Conservation (phyloP, 1,140 invertebrate species). For the Uloborus diversus region DNA sequence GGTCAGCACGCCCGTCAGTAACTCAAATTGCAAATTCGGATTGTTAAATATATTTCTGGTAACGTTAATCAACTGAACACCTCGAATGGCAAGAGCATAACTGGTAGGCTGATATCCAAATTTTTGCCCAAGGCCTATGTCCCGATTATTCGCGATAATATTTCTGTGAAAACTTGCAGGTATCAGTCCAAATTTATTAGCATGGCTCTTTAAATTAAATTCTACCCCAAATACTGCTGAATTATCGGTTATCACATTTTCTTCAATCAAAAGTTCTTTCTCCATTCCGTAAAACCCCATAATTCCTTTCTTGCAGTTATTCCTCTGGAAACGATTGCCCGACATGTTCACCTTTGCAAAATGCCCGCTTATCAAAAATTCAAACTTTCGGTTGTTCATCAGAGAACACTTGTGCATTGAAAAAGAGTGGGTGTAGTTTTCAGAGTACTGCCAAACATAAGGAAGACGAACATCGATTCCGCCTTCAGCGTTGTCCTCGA, state of each 20-base stretch:
- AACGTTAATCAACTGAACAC: constrained; percentile 91
- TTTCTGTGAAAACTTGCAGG: constrained; percentile 59
- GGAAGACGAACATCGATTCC: constrained; percentile 87
- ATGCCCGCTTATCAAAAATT: constrained; percentile 87
- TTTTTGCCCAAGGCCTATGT: constrained; percentile 57
- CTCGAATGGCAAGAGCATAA: constrained; percentile 89
- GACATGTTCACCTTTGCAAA: constrained; percentile 82
- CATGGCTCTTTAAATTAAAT: constrained; percentile 90
- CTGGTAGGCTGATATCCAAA: constrained; percentile 72
- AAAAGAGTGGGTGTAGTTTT: constrained; percentile 91
- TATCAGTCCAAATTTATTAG: constrained; percentile 79
- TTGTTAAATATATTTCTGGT: constrained; percentile 94
- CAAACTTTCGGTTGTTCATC: constrained; percentile 84
- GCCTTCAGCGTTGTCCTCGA: constrained; percentile 80
- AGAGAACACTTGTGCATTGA: constrained; percentile 88
- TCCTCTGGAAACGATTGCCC: constrained; percentile 85
- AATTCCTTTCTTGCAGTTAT: constrained; percentile 82
- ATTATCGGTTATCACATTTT: constrained; percentile 81
- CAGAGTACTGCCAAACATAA: constrained; percentile 94
- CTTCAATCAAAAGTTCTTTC: constrained; percentile 84
- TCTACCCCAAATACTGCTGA: constrained; percentile 86
- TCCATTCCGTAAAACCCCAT: constrained; percentile 94
- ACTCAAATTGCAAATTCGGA: constrained; percentile 81
- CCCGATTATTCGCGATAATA: constrained; percentile 56
- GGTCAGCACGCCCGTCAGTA: constrained; percentile 90